Conservation (phyloP, 2,888 invertebrate species). For the Minunthozetes semirufus region DNA sequence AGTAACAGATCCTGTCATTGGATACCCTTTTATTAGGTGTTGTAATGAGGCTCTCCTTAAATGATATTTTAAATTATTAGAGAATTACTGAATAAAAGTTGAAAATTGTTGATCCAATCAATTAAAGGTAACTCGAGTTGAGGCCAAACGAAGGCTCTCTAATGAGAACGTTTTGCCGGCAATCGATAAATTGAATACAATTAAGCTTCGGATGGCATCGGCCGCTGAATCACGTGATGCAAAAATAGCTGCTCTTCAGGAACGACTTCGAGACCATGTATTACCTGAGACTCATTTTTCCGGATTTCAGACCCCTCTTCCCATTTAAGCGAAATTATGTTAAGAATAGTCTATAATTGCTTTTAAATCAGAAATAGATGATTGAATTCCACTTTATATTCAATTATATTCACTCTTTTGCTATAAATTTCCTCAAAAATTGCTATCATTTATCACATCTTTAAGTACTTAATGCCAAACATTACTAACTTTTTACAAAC, state of each 20-base stretch:
- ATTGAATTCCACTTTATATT: too few species aligned
- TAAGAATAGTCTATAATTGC: too few species aligned
- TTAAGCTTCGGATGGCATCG: constrained; percentile 78
- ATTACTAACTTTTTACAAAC: too few species aligned
- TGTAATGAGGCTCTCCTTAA: too few species aligned
- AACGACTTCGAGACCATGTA: constrained; percentile 84
- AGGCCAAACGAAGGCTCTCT: constrained; percentile 38
- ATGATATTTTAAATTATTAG: neutral
- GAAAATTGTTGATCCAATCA: neutral
- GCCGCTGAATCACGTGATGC: constrained; percentile 82
- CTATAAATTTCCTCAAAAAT: too few species aligned
- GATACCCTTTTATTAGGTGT: too few species aligned
- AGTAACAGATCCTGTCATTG: too few species aligned
- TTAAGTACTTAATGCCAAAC: too few species aligned
- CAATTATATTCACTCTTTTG: too few species aligned
- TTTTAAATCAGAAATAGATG: too few species aligned
- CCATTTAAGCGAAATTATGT: neutral
- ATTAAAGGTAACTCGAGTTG: constrained; percentile 39
- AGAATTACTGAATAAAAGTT: neutral
- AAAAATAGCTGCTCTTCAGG: constrained; percentile 81
- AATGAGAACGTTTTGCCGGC: constrained; percentile 55
- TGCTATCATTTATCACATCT: too few species aligned
- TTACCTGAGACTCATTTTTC: constrained; percentile 47
- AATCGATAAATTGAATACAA: constrained; percentile 73
- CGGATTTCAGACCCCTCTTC: neutral